These are phyloP conservation scores for Etheostoma cragini DNA, from an alignment of 2,113 vertebrate species.

Conservation along the genomic window DNA sequence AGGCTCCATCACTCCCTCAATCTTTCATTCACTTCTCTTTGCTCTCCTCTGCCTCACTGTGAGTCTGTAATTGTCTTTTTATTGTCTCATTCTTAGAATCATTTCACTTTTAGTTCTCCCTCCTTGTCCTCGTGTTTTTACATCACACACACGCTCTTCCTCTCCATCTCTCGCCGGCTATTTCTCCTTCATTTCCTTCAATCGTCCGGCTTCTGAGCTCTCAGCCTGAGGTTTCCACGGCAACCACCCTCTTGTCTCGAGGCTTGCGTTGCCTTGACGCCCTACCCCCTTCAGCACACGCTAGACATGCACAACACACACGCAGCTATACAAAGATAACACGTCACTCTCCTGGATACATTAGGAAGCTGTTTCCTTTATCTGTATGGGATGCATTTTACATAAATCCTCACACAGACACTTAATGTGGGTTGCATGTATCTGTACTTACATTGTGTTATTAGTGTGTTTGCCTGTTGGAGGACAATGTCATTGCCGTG, in stretches of 20 bases:
- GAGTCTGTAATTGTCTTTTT: conserved; percentile 31
- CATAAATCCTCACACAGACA: background rate
- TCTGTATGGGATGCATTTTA: background rate
- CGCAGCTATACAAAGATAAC: conserved; percentile 33
- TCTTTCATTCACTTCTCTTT: conserved; percentile 22
- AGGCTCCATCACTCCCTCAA: conserved; percentile 3
- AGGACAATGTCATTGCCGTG: conserved; percentile 38
- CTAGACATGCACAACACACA: conserved; percentile 53
- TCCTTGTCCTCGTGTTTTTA: conserved; percentile 41
- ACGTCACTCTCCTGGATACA: background rate
- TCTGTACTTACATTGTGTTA: conserved; percentile 3
- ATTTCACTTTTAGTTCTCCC: conserved; percentile 31
- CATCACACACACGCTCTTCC: conserved; percentile 40
- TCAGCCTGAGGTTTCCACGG: conserved; percentile 84
- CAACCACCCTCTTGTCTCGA: conserved; percentile 84
- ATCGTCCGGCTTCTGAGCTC: conserved; percentile 71
- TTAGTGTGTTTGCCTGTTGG: conserved; percentile 5
- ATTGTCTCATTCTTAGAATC: conserved; percentile 29
- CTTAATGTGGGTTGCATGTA: background rate
- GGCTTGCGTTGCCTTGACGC: conserved; percentile 78
- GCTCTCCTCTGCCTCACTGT: conserved; percentile 8
- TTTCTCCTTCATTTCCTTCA: conserved; percentile 63
- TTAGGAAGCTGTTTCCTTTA: background rate
- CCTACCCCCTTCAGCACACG: conserved; percentile 77
- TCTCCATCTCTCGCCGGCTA: conserved; percentile 50